Base-by-base conservation (phyloP, 2,888 invertebrate genomes). In the Drosophila ustulata region DNA sequence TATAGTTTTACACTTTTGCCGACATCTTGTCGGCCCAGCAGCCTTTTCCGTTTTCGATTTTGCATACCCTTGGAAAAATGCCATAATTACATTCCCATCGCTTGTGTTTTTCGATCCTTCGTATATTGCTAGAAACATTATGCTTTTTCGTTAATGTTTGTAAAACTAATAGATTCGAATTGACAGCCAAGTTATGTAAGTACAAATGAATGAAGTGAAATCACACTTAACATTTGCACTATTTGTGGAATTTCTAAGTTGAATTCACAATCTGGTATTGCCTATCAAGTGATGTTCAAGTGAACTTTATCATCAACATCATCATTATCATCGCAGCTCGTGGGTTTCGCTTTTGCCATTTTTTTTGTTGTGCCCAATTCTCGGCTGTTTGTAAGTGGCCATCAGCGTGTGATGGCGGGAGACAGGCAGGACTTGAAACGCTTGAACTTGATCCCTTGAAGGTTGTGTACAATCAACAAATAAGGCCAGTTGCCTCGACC, bases 361-460 rank as follows among this genome's bases (percentile, higher is more conserved):
- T 58, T 30, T 43, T 45, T 30, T 52, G 39, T 13, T 41, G 13
- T 7, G 71, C 65, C 71, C 47, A 66, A 56, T 66, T 68, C 69
- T 71, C 47, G 76, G 69, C 64, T 66, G 67, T 76, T 79, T 81
- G 69, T 57, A 74, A 69, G 82, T 85, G 82, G 69, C 79, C 75
- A 75, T 62, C 75, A 59, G 18, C 45, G 45, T 30, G 32, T 32
- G 50, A 23, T 34, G 37, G 46, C 7, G 49, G 32, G 43, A 30
- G 25, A 25, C n/a, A 11, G 37, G 28, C 30, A 26, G 37, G 46
- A 62, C 49, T 78, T 50, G 55, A 80, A 69, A 53, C 71, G 69
- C 69, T 88, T 86, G 81, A 88, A 83, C 88, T 88, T 86, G 83
- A 83, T 83, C 72, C 75, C 39, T 28, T 32, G 67, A 78, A 80